These are phyloP conservation scores for Campoplex capitator DNA, from an alignment of 2,888 invertebrate species.

Conservation along the genomic window DNA sequence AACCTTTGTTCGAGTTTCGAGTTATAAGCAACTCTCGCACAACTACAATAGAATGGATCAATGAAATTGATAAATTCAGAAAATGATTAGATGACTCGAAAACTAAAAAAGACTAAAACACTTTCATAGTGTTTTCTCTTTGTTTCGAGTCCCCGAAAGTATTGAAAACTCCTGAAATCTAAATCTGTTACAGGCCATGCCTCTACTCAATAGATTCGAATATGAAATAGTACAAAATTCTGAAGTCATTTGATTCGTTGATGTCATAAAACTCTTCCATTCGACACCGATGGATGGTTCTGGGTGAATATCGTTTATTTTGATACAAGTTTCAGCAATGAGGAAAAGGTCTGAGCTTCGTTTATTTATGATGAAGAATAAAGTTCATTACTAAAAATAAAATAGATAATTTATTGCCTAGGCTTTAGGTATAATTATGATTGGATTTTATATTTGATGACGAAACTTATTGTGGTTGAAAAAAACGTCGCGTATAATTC, in stretches of 20 bases:
- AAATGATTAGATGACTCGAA: neutral
- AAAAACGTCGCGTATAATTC: conserved; percentile 9
- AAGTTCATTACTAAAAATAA: neutral
- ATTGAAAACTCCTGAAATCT: neutral
- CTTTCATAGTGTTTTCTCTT: neutral
- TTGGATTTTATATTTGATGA: neutral
- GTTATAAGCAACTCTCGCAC: neutral
- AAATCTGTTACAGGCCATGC: neutral
- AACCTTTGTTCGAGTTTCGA: neutral
- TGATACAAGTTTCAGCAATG: too few species aligned
- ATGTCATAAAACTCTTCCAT: too few species aligned
- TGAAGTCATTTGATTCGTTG: too few species aligned
- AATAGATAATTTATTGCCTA: neutral
- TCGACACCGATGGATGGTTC: too few species aligned
- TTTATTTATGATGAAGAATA: too few species aligned
- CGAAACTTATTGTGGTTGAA: neutral
- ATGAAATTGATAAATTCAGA: neutral
- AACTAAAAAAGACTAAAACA: neutral
- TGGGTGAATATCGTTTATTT: too few species aligned
- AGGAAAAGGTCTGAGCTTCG: too few species aligned
- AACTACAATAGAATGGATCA: neutral
- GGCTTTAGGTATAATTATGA: neutral
- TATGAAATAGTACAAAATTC: too few species aligned
- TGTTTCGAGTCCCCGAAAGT: neutral
- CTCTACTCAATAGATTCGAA: neutral